Percentiles rank a stretch among this genome's conserved stretches.
Conservation (phyloP, 64 coral and sea anemone genomes). For the Astreopora myriophthalma region DNA sequence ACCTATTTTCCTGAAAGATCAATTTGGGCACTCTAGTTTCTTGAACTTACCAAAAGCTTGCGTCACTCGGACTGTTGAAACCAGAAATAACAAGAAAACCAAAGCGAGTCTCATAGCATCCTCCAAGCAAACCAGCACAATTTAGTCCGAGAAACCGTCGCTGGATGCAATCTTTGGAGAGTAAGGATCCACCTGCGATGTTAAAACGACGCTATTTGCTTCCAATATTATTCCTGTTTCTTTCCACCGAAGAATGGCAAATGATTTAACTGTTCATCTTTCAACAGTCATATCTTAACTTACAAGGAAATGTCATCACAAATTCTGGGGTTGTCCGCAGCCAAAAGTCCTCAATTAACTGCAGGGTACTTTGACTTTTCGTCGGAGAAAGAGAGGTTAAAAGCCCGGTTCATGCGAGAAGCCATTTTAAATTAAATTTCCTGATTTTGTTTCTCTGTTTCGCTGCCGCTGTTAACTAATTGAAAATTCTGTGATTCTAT, state of each 20-base stretch:
- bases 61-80: not conserved
- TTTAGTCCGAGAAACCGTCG: not conserved
- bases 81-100: not conserved
- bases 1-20: not conserved
- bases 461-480: constrained; percentile 4
- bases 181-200: not conserved
- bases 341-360: not conserved
- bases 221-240: not conserved
- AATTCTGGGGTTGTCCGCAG: not conserved
- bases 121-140: not conserved
- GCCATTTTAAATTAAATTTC: not conserved
- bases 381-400: not conserved
- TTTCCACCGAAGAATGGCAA: not conserved
- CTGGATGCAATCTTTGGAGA: not conserved
- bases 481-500: constrained; percentile 2
- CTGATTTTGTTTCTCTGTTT: not conserved
- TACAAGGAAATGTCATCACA: not conserved
- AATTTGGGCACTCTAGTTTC: not conserved
- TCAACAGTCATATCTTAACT: not conserved
- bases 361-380: not conserved
- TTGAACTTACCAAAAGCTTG: constrained; percentile 19
- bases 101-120: constrained; percentile 29
- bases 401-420: not conserved
- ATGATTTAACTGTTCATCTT: not conserved
- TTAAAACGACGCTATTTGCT: not conserved